A percentile compares a stretch with the other conserved stretches of the same genome.
These are phyloP conservation scores for Agriotes lineatus DNA, from an alignment of 2,888 invertebrate genomes.

Conservation along the genomic window DNA sequence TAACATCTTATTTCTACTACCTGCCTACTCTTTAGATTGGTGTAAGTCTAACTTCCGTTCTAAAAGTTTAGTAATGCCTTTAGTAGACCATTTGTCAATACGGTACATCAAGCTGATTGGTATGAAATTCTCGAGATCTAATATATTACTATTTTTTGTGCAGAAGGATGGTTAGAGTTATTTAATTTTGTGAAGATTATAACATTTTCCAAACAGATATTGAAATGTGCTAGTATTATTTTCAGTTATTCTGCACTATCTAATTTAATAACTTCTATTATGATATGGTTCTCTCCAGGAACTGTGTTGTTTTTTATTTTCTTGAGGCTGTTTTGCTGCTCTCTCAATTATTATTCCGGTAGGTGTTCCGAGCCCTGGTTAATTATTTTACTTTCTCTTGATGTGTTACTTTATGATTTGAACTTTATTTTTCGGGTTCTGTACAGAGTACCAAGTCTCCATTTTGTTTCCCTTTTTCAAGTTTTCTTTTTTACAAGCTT, in stretches of 20 bases:
- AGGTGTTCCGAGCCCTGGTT: slow-evolving; percentile 22
- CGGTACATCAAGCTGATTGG: not conserved
- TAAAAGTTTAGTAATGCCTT: not conserved
- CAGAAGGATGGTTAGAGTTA: not conserved
- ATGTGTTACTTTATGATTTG: not conserved
- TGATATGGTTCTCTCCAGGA: slow-evolving; percentile 2
- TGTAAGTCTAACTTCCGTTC: not conserved
- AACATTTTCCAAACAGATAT: slow-evolving; percentile 16
- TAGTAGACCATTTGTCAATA: slow-evolving; percentile 5
- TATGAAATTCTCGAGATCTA: not conserved
- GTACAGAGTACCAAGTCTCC: not conserved
- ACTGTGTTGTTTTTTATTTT: slow-evolving; percentile 22
- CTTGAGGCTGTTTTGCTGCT: slow-evolving; percentile 4
- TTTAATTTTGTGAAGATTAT: slow-evolving; percentile 16
- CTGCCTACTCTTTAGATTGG: not conserved
- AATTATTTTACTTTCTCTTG: slow-evolving; percentile 2
- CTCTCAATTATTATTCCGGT: slow-evolving; percentile 16
- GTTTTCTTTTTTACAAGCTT: not conserved
- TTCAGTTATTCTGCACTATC: slow-evolving; percentile 13
- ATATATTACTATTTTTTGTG: not conserved
- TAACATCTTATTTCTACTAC: no score
- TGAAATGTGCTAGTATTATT: slow-evolving; percentile 2
- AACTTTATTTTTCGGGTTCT: not conserved
- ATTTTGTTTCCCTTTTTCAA: not conserved
- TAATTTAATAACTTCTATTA: slow-evolving; percentile 12